Conservation (phyloP, 2,888 invertebrate species). For the Pristionchus maxplancki region DNA sequence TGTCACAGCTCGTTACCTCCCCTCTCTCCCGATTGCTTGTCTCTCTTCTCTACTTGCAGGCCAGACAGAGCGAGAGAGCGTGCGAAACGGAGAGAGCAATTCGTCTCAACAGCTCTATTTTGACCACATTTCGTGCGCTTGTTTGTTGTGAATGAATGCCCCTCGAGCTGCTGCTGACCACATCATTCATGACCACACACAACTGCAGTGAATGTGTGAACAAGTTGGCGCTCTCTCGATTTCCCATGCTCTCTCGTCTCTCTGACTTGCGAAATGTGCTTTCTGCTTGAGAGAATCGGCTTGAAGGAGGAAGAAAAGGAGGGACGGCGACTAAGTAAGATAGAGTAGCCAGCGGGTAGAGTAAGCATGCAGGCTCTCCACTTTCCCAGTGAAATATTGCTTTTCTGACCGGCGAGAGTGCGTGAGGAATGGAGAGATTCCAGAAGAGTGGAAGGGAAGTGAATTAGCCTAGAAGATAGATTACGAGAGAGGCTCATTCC, state of each 20-base stretch:
- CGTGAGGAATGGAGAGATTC: not conserved
- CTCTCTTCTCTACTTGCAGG: not conserved
- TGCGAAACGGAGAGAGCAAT: not conserved
- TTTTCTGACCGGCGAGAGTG: not conserved
- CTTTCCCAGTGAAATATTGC: not conserved
- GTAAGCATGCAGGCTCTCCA: not conserved
- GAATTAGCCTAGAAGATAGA: conserved; percentile 13
- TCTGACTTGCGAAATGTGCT: not conserved
- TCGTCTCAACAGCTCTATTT: not conserved
- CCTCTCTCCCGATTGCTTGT: not conserved
- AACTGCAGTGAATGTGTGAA: not conserved
- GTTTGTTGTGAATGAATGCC: conserved; percentile 13
- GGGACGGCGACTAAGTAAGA: conserved; percentile 39
- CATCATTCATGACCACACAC: not conserved
- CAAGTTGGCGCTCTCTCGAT: not conserved
- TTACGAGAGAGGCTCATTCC: not conserved
- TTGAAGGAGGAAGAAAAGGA: conserved; percentile 10
- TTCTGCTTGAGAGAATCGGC: not conserved
- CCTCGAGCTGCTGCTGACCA: not conserved
- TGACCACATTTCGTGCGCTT: not conserved
- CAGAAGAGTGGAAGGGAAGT: not conserved
- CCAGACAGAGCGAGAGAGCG: not conserved
- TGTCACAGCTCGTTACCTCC: not conserved
- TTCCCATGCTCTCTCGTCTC: not conserved
- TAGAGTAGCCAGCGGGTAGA: conserved; percentile 43